These are phyloP conservation scores for Puma concolor DNA, from an alignment of 2,113 vertebrate species.

Conservation along the genomic window DNA sequence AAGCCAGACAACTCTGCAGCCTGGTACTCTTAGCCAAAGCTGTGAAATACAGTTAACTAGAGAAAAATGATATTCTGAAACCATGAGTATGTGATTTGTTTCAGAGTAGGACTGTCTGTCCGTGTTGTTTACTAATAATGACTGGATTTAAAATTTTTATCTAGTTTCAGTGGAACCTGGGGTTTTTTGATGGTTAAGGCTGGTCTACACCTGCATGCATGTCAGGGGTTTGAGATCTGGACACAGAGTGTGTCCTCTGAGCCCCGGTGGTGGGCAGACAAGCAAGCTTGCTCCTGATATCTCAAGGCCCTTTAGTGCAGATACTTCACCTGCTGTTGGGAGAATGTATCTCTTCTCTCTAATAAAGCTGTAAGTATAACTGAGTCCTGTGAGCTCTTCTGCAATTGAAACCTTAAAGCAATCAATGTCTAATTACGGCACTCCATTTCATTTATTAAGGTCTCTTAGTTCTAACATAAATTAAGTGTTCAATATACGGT, in stretches of 20 bases:
- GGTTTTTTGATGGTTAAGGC: background rate
- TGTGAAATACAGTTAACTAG: background rate
- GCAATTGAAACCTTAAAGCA: slow-evolving; percentile 3
- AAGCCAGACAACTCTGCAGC: background rate
- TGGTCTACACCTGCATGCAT: background rate
- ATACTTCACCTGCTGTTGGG: background rate
- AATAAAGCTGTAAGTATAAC: background rate
- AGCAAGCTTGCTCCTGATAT: background rate
- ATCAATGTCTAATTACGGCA: background rate
- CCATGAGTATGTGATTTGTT: background rate
- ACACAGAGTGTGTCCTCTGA: background rate
- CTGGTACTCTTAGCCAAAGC: background rate
- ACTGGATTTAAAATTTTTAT: background rate
- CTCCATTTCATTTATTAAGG: background rate
- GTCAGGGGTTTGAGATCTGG: background rate
- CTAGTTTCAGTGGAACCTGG: background rate
- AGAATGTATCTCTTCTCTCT: background rate
- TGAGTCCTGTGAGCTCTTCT: background rate
- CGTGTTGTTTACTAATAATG: background rate
- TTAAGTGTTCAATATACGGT: background rate
- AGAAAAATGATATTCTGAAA: background rate
- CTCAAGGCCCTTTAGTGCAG: background rate
- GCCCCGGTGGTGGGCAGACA: background rate
- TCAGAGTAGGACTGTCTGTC: background rate
- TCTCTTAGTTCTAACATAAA: background rate